Evolutionary conservation across 2,113 vertebrate species (phyloP).

Genomic region (Thomomys bottae): DNA sequence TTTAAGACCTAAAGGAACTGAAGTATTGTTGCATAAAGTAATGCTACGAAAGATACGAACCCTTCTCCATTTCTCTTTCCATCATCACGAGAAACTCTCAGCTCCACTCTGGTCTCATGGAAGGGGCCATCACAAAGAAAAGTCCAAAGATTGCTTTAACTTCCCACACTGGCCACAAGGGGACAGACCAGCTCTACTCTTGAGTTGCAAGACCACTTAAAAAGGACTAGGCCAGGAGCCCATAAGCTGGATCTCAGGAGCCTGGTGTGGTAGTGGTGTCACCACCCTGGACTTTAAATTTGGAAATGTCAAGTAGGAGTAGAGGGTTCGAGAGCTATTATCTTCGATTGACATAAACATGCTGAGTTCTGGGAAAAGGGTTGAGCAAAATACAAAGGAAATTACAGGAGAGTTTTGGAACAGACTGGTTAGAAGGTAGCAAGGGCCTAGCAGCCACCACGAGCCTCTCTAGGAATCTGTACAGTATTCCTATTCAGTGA

Average conservation of each 20-base stretch:
- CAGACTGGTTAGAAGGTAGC: background rate
- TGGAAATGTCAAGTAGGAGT: background rate
- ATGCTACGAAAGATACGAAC: background rate
- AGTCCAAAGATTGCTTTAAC: background rate
- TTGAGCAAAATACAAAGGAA: background rate
- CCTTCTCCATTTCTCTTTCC: background rate
- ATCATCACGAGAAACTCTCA: background rate
- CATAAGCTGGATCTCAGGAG: no score
- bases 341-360: background rate
- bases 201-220: background rate
- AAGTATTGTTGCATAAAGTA: background rate
- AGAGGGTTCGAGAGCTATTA: background rate
- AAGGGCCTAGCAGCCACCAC: background rate
- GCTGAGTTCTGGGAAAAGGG: background rate
- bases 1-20: background rate
- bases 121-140: background rate
- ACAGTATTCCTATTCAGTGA: background rate
- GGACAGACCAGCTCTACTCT: background rate
- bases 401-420: background rate
- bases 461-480: background rate
- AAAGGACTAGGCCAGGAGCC: background rate
- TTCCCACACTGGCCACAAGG: constrained; percentile 46
- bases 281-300: background rate
- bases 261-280: background rate
- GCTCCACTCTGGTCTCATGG: background rate